Conservation (phyloP, 2,797 vertebrate species). For the Notoglanidium macrostoma region DNA sequence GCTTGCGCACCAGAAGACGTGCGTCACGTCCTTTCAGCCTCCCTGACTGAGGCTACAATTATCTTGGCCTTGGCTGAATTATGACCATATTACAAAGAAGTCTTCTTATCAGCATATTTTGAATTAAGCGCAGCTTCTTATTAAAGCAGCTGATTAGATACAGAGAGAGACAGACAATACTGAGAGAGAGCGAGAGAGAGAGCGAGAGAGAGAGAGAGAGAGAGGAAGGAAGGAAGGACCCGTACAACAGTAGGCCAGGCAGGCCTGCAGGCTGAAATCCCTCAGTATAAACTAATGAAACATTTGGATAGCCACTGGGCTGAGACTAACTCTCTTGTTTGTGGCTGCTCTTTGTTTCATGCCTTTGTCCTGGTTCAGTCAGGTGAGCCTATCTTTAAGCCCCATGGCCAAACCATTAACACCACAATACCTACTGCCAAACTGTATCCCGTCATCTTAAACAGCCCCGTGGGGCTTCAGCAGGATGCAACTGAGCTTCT, state of each 20-base stretch:
- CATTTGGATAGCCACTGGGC: slow-evolving; percentile 50
- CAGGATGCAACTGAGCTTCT: slow-evolving; percentile 40
- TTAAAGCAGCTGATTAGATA: slow-evolving; percentile 38
- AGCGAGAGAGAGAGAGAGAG: not conserved
- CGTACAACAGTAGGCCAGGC: slow-evolving; percentile 15
- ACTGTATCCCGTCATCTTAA: slow-evolving; percentile 42
- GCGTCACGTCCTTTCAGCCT: not conserved
- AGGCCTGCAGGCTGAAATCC: slow-evolving; percentile 32
- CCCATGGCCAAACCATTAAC: slow-evolving; percentile 55
- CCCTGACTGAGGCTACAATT: slow-evolving; percentile 25
- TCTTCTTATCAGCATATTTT: slow-evolving; percentile 29
- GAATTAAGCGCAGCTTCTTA: slow-evolving; percentile 27
- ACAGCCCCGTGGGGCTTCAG: slow-evolving; percentile 33
- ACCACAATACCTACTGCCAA: slow-evolving; percentile 51
- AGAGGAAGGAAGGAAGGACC: not conserved
- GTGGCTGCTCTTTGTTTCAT: slow-evolving; percentile 51
- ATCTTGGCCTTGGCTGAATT: not conserved
- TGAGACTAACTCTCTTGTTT: slow-evolving; percentile 50
- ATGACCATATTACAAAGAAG: slow-evolving; percentile 29
- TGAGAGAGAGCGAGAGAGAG: not conserved
- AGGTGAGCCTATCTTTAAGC: slow-evolving; percentile 59
- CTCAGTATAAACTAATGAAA: slow-evolving; percentile 48
- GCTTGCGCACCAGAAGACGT: not conserved
- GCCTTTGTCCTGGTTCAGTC: slow-evolving; percentile 58
- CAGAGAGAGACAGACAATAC: not conserved